phyloP scores from a whole-genome alignment of 2,797 vertebrate species.

The Somateria mollissima region DNA sequence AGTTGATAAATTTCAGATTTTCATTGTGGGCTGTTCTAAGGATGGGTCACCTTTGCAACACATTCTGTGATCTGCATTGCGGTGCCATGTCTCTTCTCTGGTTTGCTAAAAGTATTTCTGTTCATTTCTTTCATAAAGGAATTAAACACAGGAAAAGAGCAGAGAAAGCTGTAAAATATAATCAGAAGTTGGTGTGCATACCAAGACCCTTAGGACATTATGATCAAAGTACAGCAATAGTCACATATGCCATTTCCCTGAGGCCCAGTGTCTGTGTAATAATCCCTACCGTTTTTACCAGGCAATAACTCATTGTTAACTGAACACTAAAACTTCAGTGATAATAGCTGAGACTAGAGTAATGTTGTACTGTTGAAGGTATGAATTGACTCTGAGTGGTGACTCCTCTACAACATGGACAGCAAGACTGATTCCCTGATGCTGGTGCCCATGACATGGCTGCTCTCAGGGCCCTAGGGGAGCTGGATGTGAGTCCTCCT shows the following conservation, averaged over 20 bases:
- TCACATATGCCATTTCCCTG: constrained; percentile 2
- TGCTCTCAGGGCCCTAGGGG: not conserved
- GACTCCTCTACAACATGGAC: not conserved
- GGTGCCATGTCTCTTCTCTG: not conserved
- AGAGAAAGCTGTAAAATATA: constrained; percentile 52
- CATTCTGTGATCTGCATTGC: not conserved
- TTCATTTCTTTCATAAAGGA: not conserved
- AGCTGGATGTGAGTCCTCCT: not conserved
- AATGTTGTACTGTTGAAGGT: not conserved
- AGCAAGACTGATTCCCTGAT: not conserved
- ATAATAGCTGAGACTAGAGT: not conserved
- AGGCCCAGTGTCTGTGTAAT: not conserved
- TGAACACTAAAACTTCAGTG: not conserved
- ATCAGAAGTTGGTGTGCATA: constrained; percentile 15
- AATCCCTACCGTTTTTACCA: constrained; percentile 12
- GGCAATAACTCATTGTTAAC: constrained; percentile 13
- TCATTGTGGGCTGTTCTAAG: not conserved
- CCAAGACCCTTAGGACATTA: not conserved
- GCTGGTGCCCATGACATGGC: not conserved
- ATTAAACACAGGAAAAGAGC: not conserved
- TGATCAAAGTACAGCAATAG: constrained; percentile 44
- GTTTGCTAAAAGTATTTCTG: not conserved
- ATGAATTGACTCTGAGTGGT: not conserved
- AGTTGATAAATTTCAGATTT: not conserved
- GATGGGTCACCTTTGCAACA: not conserved